Evolutionary conservation across 2,113 vertebrate species (phyloP).

Genomic region (Hippopotamus amphibius): DNA sequence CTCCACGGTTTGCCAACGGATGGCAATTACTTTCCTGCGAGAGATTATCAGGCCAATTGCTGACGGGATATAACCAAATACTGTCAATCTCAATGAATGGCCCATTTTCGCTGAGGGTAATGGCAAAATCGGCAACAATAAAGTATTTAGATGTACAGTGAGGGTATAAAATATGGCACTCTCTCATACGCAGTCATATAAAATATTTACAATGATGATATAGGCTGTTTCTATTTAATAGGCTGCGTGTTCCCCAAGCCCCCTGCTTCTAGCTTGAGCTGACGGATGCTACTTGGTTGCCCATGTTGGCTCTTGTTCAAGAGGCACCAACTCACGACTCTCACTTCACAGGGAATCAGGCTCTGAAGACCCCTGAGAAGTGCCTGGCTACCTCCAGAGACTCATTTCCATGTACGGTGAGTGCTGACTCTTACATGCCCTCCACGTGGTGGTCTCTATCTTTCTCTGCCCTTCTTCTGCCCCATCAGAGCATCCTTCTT

Average conservation of each 20-base stretch:
- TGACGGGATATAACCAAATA: conserved; percentile 21
- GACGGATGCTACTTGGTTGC: neutral
- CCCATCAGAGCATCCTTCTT: neutral
- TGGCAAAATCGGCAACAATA: neutral
- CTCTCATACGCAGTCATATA: neutral
- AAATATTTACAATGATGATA: conserved; percentile 10
- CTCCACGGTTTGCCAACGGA: neutral
- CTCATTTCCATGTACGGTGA: neutral
- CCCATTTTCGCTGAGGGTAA: neutral
- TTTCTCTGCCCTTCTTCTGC: neutral
- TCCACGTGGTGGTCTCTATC: neutral
- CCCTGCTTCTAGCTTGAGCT: neutral
- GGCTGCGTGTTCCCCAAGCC: neutral
- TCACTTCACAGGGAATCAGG: accelerated
- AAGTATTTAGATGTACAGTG: conserved; percentile 24
- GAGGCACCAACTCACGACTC: neutral
- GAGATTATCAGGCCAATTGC: neutral
- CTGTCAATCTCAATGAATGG: neutral
- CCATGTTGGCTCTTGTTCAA: neutral
- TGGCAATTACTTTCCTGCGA: conserved; percentile 10
- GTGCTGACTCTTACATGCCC: neutral
- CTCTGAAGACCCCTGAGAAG: neutral
- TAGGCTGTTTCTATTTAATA: conserved; percentile 18
- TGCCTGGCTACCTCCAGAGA: neutral
- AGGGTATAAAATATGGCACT: neutral